These are phyloP conservation scores for Rotaria magnacalcarata DNA, from an alignment of 2,888 invertebrate species.

Conservation along the genomic window DNA sequence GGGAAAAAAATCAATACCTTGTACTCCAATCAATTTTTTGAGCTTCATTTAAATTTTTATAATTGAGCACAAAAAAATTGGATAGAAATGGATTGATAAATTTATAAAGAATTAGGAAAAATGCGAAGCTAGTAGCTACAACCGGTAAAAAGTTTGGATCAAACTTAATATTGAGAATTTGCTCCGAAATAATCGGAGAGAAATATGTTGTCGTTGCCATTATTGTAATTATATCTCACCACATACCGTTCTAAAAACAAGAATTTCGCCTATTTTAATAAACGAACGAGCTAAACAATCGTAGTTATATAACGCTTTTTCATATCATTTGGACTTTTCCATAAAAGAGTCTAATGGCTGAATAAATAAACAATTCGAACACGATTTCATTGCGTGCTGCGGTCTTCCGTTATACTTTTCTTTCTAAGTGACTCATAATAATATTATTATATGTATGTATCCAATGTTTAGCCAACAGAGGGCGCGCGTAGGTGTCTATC, in stretches of 20 bases:
- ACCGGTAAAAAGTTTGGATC: neutral
- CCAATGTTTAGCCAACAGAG: too few species aligned
- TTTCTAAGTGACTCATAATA: too few species aligned
- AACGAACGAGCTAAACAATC: too few species aligned
- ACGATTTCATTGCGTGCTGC: too few species aligned
- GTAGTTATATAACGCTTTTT: too few species aligned
- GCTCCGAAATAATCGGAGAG: neutral
- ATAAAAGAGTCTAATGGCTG: too few species aligned
- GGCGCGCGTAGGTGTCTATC: too few species aligned
- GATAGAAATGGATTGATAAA: neutral
- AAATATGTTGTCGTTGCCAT: neutral
- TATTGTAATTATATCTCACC: neutral
- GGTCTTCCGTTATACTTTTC: too few species aligned
- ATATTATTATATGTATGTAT: too few species aligned
- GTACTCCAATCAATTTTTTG: slow-evolving; percentile 45
- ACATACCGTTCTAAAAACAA: neutral
- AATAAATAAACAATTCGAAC: too few species aligned
- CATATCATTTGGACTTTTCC: too few species aligned
- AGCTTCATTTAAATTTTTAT: neutral
- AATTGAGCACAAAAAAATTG: neutral
- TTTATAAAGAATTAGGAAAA: neutral
- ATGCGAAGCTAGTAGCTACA: neutral
- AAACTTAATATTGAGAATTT: neutral
- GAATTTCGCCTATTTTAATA: neutral
- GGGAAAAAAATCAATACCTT: neutral